Evolutionary conservation across 2,888 invertebrate genomes (phyloP).

Genomic region (Ennomos quercinarius): DNA sequence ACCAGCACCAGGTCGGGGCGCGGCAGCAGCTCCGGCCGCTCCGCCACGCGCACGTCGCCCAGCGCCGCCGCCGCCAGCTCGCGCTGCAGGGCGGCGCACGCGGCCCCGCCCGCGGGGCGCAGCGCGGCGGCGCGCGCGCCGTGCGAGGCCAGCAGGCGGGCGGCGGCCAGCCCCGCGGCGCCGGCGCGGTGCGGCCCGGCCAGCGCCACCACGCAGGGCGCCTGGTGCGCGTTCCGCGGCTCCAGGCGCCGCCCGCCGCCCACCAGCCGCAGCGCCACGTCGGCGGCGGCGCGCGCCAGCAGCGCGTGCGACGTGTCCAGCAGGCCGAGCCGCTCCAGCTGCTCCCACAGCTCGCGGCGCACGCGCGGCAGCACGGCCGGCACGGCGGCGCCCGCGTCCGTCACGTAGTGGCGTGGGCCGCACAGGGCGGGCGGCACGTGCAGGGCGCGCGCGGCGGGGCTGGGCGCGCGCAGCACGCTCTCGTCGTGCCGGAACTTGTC

Average conservation of each 20-base stretch:
- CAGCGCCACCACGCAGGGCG: conserved; percentile 92
- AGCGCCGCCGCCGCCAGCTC: conserved; percentile 42
- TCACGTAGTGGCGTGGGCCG: conserved; percentile 87
- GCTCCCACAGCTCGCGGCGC: conserved; percentile 88
- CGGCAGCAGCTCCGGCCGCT: conserved; percentile 16
- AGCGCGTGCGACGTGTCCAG: conserved; percentile 86
- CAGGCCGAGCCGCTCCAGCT: conserved; percentile 88
- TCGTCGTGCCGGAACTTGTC: conserved; percentile 92
- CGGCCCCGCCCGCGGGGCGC: conserved; percentile 66
- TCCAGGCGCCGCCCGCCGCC: conserved; percentile 94
- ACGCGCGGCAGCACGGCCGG: conserved; percentile 89
- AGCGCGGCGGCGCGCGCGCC: conserved; percentile 89
- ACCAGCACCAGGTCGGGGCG: conserved; percentile 11
- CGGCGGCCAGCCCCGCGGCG: conserved; percentile 88
- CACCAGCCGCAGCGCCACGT: conserved; percentile 90
- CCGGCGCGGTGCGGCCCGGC: conserved; percentile 88
- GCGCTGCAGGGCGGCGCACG: conserved; percentile 55
- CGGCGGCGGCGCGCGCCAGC: conserved; percentile 93
- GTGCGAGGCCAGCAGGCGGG: conserved; percentile 93
- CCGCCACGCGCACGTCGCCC: conserved; percentile 61
- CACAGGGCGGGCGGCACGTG: conserved; percentile 87
- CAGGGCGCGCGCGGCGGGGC: conserved; percentile 73
- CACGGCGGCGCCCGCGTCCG: conserved; percentile 92
- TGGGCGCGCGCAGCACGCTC: conserved; percentile 87
- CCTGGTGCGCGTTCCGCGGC: conserved; percentile 95